These are phyloP conservation scores for Rhabdornis inornatus DNA, from an alignment of 2,113 vertebrate species.

Conservation along the genomic window DNA sequence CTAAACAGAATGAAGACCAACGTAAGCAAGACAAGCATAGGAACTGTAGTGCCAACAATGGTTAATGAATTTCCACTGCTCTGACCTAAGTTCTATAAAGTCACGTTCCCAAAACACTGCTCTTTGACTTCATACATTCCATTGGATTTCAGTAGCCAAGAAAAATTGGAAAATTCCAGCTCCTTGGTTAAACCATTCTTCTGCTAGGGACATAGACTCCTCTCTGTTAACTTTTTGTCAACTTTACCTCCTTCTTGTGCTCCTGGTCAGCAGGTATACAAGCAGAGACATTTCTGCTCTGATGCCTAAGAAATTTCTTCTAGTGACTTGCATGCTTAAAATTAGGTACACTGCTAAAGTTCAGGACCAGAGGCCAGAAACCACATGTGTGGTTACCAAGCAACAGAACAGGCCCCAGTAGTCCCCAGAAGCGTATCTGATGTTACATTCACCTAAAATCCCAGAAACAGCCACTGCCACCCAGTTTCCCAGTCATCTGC, in stretches of 20 bases:
- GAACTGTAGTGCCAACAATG: background rate
- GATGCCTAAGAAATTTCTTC: background rate
- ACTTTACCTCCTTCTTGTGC: background rate
- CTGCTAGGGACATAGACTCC: background rate
- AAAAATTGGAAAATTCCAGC: background rate
- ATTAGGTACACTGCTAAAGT: background rate
- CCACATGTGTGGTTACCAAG: background rate
- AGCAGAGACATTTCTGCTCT: background rate
- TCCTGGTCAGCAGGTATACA: background rate
- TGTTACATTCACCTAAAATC: background rate
- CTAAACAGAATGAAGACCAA: background rate
- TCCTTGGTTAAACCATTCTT: background rate
- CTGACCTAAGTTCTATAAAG: background rate
- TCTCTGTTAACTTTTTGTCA: background rate
- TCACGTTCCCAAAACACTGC: background rate
- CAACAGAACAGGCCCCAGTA: background rate
- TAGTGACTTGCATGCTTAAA: background rate
- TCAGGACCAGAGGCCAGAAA: background rate
- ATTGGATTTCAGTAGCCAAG: background rate
- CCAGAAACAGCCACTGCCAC: background rate
- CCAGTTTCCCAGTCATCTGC: background rate
- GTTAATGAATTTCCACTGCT: background rate
- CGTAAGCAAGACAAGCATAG: background rate
- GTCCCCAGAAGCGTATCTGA: background rate
- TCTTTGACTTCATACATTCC: background rate